A percentile compares a stretch with the other conserved stretches of the same genome.
These are phyloP conservation scores for Hyalella azteca DNA, from an alignment of 2,888 invertebrate species.

Conservation along the genomic window DNA sequence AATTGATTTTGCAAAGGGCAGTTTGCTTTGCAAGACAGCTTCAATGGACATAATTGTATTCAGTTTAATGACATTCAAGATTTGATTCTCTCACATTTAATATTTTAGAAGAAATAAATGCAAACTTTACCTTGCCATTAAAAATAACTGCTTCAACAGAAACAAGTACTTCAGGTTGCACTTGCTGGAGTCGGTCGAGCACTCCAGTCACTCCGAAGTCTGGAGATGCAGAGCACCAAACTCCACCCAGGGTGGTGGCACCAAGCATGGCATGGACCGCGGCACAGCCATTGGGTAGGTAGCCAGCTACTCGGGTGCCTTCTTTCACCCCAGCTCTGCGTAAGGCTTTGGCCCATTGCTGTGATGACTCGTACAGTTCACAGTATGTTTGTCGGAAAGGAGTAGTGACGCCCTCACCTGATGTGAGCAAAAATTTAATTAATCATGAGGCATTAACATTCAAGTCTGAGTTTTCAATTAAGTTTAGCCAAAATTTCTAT, in stretches of 20 bases:
- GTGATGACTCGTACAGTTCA: constrained; percentile 62
- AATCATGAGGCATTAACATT: no score
- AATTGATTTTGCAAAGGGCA: no score
- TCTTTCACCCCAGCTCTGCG: constrained; percentile 62
- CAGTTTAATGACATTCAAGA: no score
- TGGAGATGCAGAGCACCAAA: constrained; percentile 67
- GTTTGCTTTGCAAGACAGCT: no score
- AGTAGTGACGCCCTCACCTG: constrained; percentile 52
- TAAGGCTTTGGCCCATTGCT: constrained; percentile 63
- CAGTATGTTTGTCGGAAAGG: constrained; percentile 61
- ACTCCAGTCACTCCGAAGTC: constrained; percentile 67
- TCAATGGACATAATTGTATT: no score
- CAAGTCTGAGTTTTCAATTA: no score
- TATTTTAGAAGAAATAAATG: no score
- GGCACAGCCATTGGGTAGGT: constrained; percentile 66
- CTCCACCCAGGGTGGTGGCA: constrained; percentile 66
- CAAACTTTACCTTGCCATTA: constrained; percentile 65
- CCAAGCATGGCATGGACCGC: constrained; percentile 67
- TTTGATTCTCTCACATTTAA: no score
- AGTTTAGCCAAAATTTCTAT: no score
- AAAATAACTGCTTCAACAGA: constrained; percentile 67
- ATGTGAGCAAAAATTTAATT: no score
- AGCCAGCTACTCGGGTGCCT: constrained; percentile 67
- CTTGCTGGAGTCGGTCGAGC: constrained; percentile 65
- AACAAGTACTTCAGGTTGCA: constrained; percentile 67